Percentiles rank a stretch among this genome's conserved stretches.
Evolutionary conservation across 2,888 invertebrate genomes (phyloP).

Genomic region (Dascillus cervinus): DNA sequence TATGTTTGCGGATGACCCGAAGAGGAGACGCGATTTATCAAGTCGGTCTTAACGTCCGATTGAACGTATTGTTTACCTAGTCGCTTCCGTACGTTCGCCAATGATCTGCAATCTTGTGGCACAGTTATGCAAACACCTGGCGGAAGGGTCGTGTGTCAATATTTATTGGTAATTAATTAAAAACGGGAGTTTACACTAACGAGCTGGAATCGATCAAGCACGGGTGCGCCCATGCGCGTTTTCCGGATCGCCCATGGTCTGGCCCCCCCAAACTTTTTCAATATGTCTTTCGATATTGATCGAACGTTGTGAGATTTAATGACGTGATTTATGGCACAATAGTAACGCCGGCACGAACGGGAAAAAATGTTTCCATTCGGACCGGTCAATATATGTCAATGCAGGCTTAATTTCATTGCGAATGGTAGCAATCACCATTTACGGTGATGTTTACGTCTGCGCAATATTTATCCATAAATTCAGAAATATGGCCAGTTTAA

Average conservation of each 20-base stretch:
- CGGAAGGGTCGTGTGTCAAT: slow-evolving; percentile 17
- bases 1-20: not conserved
- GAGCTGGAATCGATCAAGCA: slow-evolving; percentile 9
- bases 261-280: slow-evolving; percentile 5
- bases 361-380: no score
- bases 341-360: no score
- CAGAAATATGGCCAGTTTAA: no score
- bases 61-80: slow-evolving; percentile 14
- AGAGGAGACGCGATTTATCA: not conserved
- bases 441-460: no score
- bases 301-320: slow-evolving; percentile 5
- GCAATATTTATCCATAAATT: no score
- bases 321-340: slow-evolving; percentile 9
- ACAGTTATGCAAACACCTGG: slow-evolving; percentile 17
- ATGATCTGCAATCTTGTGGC: slow-evolving; percentile 18
- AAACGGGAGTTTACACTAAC: slow-evolving; percentile 14
- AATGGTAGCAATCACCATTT: no score
- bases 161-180: slow-evolving; percentile 21
- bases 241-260: slow-evolving; percentile 2
- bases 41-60: slow-evolving; percentile 9
- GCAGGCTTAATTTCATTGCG: no score
- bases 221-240: slow-evolving; percentile 11
- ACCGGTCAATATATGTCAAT: no score
- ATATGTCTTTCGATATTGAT: slow-evolving; percentile 8
- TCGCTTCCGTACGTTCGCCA: slow-evolving; percentile 15